Conservation (phyloP, 2,113 vertebrate genomes). For the Pterocles burchelli region DNA sequence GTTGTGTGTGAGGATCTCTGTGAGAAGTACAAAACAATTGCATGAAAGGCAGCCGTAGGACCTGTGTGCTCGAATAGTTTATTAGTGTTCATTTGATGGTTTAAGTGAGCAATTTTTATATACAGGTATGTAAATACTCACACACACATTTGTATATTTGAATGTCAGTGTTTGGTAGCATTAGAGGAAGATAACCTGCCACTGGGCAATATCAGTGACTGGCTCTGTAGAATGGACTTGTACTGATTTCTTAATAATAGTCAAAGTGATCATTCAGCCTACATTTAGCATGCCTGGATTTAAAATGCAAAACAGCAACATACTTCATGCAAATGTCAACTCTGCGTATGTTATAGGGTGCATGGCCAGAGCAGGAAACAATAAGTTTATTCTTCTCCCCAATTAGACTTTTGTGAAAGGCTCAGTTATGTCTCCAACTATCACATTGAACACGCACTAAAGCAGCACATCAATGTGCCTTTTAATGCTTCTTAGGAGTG, state of each 20-base stretch:
- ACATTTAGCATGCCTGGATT: not conserved
- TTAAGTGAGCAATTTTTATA: not conserved
- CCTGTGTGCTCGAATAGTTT: not conserved
- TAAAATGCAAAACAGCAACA: constrained; percentile 52
- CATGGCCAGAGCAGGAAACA: constrained; percentile 49
- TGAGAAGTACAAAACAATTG: not conserved
- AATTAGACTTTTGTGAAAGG: constrained; percentile 30
- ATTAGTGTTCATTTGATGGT: not conserved
- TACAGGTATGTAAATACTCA: not conserved
- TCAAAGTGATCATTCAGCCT: constrained; percentile 14
- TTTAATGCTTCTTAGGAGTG: constrained; percentile 42
- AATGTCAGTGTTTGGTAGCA: not conserved
- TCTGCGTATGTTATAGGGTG: constrained; percentile 28
- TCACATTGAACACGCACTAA: not conserved
- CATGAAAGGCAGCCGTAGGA: not conserved
- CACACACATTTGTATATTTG: not conserved
- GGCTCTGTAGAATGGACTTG: not conserved
- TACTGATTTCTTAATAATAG: not conserved
- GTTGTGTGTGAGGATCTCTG: not conserved
- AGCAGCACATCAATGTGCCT: constrained; percentile 35
- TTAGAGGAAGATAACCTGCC: not conserved
- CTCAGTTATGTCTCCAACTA: constrained; percentile 29
- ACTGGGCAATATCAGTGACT: not conserved
- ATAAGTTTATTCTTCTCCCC: constrained; percentile 67
- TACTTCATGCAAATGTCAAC: constrained; percentile 42